Evolutionary conservation across 1,140 invertebrate species (phyloP).

Genomic region (Venustaconcha ellipsiformis): DNA sequence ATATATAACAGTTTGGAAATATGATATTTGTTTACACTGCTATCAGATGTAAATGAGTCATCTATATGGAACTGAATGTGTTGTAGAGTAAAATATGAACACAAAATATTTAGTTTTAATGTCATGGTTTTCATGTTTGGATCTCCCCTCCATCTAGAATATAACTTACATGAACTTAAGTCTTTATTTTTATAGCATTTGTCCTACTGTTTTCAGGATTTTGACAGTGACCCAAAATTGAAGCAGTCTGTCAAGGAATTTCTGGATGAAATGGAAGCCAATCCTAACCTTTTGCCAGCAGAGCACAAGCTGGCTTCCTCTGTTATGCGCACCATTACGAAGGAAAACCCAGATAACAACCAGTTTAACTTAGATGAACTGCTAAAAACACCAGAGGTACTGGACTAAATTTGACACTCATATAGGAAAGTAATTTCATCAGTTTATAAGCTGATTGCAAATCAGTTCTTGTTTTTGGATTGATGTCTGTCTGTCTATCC

Average conservation of each 20-base stretch:
- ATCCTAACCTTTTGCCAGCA: conserved; percentile 86
- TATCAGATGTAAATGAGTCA: too few relatives aligned
- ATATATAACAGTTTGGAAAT: too few relatives aligned
- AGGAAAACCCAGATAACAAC: conserved; percentile 73
- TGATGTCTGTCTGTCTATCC: too few relatives aligned
- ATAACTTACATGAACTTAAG: too few relatives aligned
- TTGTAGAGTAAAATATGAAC: background rate
- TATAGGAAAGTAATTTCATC: too few relatives aligned
- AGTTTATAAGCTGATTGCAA: too few relatives aligned
- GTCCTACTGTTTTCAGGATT: conserved; percentile 76
- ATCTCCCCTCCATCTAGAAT: background rate
- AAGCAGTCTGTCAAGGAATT: conserved; percentile 86
- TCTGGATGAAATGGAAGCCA: conserved; percentile 88
- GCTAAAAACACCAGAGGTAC: conserved; percentile 80
- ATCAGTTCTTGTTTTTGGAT: too few relatives aligned
- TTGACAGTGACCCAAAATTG: conserved; percentile 83
- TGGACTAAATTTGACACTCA: background rate
- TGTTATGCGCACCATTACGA: conserved; percentile 82
- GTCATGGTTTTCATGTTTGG: background rate
- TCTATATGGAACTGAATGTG: too few relatives aligned
- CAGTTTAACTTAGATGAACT: conserved; percentile 79
- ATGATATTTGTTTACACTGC: too few relatives aligned
- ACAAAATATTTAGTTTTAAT: background rate
- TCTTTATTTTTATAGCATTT: too few relatives aligned
- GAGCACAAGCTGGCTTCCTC: conserved; percentile 91